Base-by-base conservation (phyloP, 23 tunicate species). In the Halocynthia roretzi region DNA sequence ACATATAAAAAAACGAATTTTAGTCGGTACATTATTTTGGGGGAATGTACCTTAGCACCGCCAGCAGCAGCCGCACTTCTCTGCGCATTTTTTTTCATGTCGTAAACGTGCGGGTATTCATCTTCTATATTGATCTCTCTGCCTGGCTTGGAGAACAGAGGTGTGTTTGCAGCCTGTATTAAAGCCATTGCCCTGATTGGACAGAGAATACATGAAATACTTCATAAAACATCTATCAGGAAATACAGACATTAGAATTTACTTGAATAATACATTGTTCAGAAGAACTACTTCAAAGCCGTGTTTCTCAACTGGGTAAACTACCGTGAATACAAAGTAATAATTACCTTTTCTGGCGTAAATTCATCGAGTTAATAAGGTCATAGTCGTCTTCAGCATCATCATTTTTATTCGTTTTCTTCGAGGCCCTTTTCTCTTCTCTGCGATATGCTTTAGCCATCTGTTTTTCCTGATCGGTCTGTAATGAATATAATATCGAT, bases 401-500 rank as follows among this genome's bases (percentile, higher is more conserved):
- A 0, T 40, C 69, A 58, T 79, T 71, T 10, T 62, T 64, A 31
- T 14, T 53, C 40, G 49, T 63, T 31, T 68, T 67, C 61, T 68
- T 70, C 6, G 83, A 76, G 12, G 66, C 77, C 54, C 67, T 86
- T 75, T 69, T 81, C 61, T 86, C 91, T 70, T 89, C 96, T 11
- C 76, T 84, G 7, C 89, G 74, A n/a, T 80, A 63, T 5, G 81
- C 76, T 68, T 89, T 89, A 15, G 88, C 85, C 8, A 84, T 17
- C 56, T 84, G 81, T 69, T 84, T 89, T 69, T 89, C 96, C 9
- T 83, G 68, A 18, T 89, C 96, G 49, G 96, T 89, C 96, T 89
- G 53, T 17, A 81, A 68, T 8, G 31, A 51, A 61, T 19, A 55
- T 22, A 19, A 19, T 20, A 14, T 20, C 2, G 23, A 68, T 15